Conservation (phyloP, 2,797 vertebrate species). For the Varecia variegata region DNA sequence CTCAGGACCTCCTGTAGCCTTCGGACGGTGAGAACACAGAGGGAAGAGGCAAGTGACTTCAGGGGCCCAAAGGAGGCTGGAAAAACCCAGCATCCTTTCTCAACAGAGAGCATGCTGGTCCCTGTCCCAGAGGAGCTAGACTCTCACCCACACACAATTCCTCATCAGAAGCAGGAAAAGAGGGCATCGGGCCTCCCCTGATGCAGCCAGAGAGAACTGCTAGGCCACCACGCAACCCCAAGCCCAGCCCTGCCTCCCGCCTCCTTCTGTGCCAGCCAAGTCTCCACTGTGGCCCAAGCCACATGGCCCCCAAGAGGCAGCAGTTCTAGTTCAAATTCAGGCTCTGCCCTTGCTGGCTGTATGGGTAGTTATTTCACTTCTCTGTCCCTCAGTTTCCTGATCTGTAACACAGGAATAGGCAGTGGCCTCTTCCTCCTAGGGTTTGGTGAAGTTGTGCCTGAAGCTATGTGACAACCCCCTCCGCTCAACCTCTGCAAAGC, state of each 20-base stretch:
- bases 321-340: background rate
- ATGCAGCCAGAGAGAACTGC: background rate
- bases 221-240: background rate
- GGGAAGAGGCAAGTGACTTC: background rate
- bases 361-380: background rate
- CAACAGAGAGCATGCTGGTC: background rate
- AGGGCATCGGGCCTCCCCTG: background rate
- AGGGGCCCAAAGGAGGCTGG: background rate
- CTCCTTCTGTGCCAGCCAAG: background rate
- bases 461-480: background rate
- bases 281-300: background rate
- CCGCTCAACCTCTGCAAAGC: background rate
- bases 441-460: background rate
- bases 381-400: constrained; percentile 21
- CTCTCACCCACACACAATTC: background rate
- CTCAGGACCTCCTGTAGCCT: background rate
- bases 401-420: background rate
- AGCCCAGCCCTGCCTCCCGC: background rate
- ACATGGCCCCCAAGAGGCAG: background rate
- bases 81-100: constrained; percentile 19
- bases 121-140: background rate
- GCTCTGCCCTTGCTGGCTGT: background rate
- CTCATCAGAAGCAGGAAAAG: constrained; percentile 13
- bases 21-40: background rate
- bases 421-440: background rate